Evolutionary conservation across 2,113 vertebrate genomes (phyloP).

Genomic region (Puntigrus tetrazona): DNA sequence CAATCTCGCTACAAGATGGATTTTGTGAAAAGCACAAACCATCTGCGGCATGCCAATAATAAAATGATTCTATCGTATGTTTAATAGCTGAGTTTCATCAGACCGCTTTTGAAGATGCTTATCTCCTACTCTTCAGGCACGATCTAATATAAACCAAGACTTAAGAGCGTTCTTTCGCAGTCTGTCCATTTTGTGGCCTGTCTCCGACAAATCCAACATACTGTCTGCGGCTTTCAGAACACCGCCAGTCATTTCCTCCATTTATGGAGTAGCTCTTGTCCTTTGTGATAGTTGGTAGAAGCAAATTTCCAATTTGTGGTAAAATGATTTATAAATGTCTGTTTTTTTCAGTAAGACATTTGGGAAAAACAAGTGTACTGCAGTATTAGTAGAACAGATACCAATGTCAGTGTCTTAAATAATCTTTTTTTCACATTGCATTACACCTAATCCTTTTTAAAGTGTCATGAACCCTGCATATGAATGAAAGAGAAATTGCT

Average conservation of each 20-base stretch:
- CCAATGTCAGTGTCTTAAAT: neutral
- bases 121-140: conserved; percentile 19
- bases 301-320: conserved; percentile 47
- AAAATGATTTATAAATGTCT: neutral
- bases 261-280: conserved; percentile 9
- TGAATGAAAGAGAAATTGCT: no score
- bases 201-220: conserved; percentile 16
- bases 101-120: conserved; percentile 6
- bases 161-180: neutral
- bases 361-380: neutral
- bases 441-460: no score
- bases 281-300: conserved; percentile 35
- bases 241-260: conserved; percentile 10
- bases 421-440: no score
- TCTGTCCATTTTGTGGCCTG: conserved; percentile 19
- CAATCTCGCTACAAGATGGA: neutral
- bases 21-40: neutral
- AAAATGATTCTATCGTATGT: neutral
- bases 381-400: neutral
- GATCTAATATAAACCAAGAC: conserved; percentile 17
- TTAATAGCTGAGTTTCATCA: neutral
- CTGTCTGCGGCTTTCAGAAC: conserved; percentile 32
- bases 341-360: conserved; percentile 1
- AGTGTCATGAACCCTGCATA: no score
- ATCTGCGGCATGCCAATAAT: neutral